phyloP scores from a whole-genome alignment of 2,113 vertebrate species.

The Syrmaticus mikado region DNA sequence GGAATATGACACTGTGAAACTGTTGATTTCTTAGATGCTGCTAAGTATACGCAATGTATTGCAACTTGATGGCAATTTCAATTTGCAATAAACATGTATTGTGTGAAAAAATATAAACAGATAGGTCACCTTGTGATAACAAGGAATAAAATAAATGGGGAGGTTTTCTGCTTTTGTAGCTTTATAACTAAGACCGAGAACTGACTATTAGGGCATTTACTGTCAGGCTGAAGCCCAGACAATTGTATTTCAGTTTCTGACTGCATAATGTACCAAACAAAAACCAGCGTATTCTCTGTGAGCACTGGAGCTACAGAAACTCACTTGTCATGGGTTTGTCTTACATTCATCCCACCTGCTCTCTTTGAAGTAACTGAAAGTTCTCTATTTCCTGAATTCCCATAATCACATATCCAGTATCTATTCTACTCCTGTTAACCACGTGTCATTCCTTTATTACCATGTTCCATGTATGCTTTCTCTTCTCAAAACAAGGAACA shows the following conservation, averaged over 20 bases:
- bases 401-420: background rate
- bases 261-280: background rate
- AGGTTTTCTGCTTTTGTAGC: background rate
- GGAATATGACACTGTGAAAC: conserved; percentile 5
- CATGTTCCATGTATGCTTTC: background rate
- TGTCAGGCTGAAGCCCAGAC: background rate
- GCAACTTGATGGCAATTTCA: conserved; percentile 21
- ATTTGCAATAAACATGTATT: background rate
- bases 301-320: background rate
- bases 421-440: background rate
- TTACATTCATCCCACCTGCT: background rate
- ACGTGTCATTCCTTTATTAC: background rate
- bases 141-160: background rate
- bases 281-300: background rate
- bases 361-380: background rate
- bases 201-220: background rate
- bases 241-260: background rate
- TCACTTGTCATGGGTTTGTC: background rate
- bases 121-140: conserved; percentile 6
- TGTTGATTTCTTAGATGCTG: background rate
- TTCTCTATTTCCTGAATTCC: background rate
- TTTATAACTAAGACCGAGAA: background rate
- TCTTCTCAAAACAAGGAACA: background rate
- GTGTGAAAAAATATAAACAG: conserved; percentile 18
- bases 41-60: conserved; percentile 31